Evolutionary conservation across 2,888 invertebrate genomes (phyloP).

Genomic region (Papilio demoleus): DNA sequence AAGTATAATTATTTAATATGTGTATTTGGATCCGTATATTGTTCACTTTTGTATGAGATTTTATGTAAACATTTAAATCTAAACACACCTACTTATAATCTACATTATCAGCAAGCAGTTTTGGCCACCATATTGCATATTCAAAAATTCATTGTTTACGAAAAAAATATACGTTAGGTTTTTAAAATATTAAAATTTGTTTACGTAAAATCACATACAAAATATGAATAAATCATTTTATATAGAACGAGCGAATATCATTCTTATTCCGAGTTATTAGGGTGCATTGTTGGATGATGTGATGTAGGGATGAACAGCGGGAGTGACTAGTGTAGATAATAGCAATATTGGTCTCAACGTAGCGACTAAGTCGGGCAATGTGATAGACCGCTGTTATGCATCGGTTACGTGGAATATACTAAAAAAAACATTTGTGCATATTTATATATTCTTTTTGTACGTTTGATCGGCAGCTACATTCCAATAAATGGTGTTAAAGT

Average conservation of each 20-base stretch:
- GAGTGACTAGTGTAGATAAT: slow-evolving; percentile 47
- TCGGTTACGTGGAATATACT: slow-evolving; percentile 45
- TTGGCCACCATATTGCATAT: too few relatives aligned
- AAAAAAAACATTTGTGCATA: slow-evolving; percentile 7
- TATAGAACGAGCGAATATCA: slow-evolving; percentile 25
- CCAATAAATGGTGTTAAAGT: slow-evolving; percentile 37
- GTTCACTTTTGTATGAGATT: slow-evolving; percentile 7
- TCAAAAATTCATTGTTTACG: too few relatives aligned
- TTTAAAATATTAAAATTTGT: too few relatives aligned
- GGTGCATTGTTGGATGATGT: slow-evolving; percentile 10
- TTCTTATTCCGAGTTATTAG: neutral
- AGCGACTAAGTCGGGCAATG: slow-evolving; percentile 63
- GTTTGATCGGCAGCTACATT: slow-evolving; percentile 37
- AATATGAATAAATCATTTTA: neutral
- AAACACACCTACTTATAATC: neutral
- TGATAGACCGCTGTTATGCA: slow-evolving; percentile 52
- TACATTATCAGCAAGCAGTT: neutral
- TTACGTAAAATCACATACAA: neutral
- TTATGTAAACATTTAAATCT: neutral
- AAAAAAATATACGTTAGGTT: too few relatives aligned
- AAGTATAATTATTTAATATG: slow-evolving; percentile 33
- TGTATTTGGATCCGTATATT: slow-evolving; percentile 22
- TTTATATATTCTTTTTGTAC: slow-evolving; percentile 29
- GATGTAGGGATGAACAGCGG: slow-evolving; percentile 9
- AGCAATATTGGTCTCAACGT: slow-evolving; percentile 68